Percentiles rank a stretch among this genome's conserved stretches.
phyloP scores from a whole-genome alignment of 2,113 vertebrate species.

The Clarias gariepinus region DNA sequence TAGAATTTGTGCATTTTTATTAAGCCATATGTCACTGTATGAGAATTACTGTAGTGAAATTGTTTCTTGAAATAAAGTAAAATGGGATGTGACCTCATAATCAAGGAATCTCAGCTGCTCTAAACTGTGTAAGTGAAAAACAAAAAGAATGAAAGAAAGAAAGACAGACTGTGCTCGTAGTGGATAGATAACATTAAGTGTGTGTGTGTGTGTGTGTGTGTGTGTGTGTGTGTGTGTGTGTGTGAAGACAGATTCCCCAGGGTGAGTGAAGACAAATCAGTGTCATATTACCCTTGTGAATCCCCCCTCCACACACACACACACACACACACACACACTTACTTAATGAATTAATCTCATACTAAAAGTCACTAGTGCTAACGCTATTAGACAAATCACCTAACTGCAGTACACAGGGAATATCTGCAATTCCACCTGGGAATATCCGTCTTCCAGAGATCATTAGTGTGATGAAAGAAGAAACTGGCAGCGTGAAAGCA shows the following conservation, averaged over 20 bases:
- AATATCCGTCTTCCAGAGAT: slow-evolving; percentile 12
- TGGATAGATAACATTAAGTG: not conserved
- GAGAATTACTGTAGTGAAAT: not conserved
- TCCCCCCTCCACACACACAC: not conserved
- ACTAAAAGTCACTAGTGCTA: slow-evolving; percentile 40
- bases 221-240: slow-evolving; percentile 21
- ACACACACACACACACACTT: slow-evolving; percentile 27
- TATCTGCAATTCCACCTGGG: slow-evolving; percentile 28
- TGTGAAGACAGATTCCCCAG: slow-evolving; percentile 17
- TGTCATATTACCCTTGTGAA: slow-evolving; percentile 30
- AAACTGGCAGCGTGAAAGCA: not conserved
- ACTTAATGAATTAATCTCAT: slow-evolving; percentile 51
- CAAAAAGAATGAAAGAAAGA: not conserved
- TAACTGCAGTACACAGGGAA: slow-evolving; percentile 31
- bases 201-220: slow-evolving; percentile 27
- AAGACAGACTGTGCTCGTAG: not conserved
- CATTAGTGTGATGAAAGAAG: slow-evolving; percentile 15
- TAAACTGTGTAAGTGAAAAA: not conserved
- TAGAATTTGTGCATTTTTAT: not conserved
- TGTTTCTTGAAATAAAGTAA: not conserved
- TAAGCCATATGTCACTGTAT: not conserved
- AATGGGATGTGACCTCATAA: not conserved
- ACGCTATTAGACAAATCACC: slow-evolving; percentile 41
- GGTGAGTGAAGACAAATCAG: slow-evolving; percentile 31
- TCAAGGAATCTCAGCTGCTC: not conserved